Evolutionary conservation across 1,140 invertebrate species (phyloP).

Genomic region (Periplaneta americana): DNA sequence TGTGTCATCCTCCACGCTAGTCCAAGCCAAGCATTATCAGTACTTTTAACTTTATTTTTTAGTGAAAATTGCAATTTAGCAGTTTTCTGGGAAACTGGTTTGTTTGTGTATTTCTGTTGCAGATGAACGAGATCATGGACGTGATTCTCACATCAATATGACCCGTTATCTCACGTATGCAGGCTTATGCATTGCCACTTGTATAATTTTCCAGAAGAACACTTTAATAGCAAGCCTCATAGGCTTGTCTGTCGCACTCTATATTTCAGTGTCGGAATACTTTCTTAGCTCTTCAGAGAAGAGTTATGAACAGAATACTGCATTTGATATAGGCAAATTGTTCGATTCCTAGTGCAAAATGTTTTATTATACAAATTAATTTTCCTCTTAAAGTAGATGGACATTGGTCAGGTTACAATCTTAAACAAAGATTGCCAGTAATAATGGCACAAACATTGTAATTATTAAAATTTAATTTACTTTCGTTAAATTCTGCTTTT

Average conservation of each 20-base stretch:
- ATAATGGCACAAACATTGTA: too few relatives aligned
- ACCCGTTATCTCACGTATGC: constrained; percentile 73
- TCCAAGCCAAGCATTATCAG: too few relatives aligned
- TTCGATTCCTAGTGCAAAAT: background rate
- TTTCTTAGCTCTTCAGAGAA: constrained; percentile 32
- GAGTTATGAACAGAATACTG: background rate
- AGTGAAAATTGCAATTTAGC: too few relatives aligned
- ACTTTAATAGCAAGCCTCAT: constrained; percentile 63
- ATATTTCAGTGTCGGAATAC: constrained; percentile 76
- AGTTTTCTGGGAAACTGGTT: constrained; percentile 9
- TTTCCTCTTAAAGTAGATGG: too few relatives aligned
- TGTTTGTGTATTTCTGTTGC: constrained; percentile 23
- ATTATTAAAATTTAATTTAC: too few relatives aligned
- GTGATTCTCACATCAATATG: constrained; percentile 46
- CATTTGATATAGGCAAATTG: background rate
- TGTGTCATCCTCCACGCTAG: too few relatives aligned
- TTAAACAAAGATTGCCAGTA: too few relatives aligned
- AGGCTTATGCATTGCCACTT: constrained; percentile 71
- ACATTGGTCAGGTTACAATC: too few relatives aligned
- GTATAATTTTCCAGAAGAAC: constrained; percentile 75
- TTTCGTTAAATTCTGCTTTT: too few relatives aligned
- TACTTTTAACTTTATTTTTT: too few relatives aligned
- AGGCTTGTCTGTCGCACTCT: constrained; percentile 64
- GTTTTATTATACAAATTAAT: too few relatives aligned
- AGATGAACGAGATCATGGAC: constrained; percentile 43